phyloP scores from a whole-genome alignment of 2,797 vertebrate species.

The Pseudotriccus pelzelni region DNA sequence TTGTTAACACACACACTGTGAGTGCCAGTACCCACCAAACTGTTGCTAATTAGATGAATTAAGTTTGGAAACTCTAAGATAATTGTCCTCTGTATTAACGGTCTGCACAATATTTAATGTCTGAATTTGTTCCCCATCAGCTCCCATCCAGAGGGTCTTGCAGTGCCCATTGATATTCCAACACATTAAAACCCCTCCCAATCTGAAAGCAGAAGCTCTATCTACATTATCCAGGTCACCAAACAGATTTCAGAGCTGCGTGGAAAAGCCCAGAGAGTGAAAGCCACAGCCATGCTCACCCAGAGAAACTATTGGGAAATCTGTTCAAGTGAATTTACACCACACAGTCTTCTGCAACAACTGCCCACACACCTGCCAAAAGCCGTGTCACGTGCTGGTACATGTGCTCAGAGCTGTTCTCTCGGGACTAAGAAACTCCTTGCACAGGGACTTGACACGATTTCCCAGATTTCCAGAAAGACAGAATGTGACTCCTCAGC shows the following conservation, averaged over 20 bases:
- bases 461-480: not conserved
- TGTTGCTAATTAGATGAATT: not conserved
- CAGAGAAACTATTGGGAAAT: not conserved
- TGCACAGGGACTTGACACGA: not conserved
- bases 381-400: rapidly evolving
- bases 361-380: not conserved
- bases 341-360: not conserved
- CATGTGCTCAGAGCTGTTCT: not conserved
- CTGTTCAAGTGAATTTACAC: not conserved
- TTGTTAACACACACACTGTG: not conserved
- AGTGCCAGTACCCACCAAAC: not conserved
- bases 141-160: not conserved
- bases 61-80: not conserved
- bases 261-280: not conserved
- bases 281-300: not conserved
- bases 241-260: not conserved
- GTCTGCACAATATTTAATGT: not conserved
- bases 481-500: not conserved
- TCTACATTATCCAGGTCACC: not conserved
- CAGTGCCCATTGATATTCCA: rapidly evolving
- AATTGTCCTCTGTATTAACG: not conserved
- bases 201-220: not conserved
- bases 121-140: not conserved
- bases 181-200: not conserved
- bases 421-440: not conserved